phyloP scores from a whole-genome alignment of 2,888 invertebrate species.

The Anoplius nigerrimus region DNA sequence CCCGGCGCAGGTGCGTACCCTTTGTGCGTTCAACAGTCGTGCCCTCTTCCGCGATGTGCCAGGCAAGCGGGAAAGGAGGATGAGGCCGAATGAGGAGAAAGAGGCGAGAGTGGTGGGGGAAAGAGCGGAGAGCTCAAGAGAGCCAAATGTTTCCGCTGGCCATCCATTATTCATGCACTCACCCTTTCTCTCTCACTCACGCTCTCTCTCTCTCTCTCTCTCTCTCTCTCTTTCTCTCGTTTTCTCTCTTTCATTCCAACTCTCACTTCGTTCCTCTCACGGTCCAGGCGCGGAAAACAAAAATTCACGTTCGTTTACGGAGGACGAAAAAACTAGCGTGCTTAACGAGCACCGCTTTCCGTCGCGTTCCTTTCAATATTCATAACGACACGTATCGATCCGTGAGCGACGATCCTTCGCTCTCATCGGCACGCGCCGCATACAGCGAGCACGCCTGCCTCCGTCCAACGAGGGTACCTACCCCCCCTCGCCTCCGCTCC shows the following conservation, averaged over 20 bases:
- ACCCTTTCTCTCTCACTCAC: constrained; percentile 31
- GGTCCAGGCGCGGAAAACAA: constrained; percentile 47
- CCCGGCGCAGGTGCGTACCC: constrained; percentile 34
- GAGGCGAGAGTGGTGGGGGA: neutral
- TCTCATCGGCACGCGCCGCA: neutral
- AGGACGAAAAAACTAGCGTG: constrained; percentile 43
- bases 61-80: neutral
- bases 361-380: constrained; percentile 46
- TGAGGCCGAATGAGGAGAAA: neutral
- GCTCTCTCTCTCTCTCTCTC: neutral
- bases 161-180: constrained; percentile 57
- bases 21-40: constrained; percentile 20
- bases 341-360: constrained; percentile 49
- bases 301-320: constrained; percentile 48
- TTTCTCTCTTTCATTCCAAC: neutral
- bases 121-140: constrained; percentile 11
- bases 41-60: neutral
- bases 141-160: constrained; percentile 44
- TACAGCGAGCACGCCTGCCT: neutral
- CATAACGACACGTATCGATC: constrained; percentile 32
- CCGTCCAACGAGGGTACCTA: neutral
- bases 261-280: too few species aligned
- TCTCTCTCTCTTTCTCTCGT: too few species aligned
- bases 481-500: neutral
- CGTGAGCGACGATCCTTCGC: neutral